Evolutionary conservation across 2,888 invertebrate species (phyloP).

Genomic region (Caprella mutica): DNA sequence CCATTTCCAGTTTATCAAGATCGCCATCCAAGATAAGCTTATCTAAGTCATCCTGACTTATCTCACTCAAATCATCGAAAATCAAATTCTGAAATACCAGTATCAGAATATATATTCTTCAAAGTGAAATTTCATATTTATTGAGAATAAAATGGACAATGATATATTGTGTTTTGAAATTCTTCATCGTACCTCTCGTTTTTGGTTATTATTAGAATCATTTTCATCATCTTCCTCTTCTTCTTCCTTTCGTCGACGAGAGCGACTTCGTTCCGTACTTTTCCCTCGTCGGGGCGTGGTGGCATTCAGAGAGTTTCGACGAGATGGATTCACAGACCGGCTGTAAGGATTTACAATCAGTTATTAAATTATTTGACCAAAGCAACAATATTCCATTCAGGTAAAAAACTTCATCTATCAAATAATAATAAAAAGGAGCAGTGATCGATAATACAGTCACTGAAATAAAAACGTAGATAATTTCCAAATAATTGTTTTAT

Average conservation of each 20-base stretch:
- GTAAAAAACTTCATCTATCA: not conserved
- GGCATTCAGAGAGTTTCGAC: slow-evolving; percentile 9
- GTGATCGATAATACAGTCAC: not conserved
- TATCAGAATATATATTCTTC: no score
- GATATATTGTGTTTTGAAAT: no score
- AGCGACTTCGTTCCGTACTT: not conserved
- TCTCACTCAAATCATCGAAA: slow-evolving; percentile 33
- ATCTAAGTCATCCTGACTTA: slow-evolving; percentile 34
- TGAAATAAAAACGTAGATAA: not conserved
- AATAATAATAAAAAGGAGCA: no score
- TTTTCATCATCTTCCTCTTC: not conserved
- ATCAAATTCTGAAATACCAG: not conserved
- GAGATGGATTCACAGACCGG: slow-evolving; percentile 18
- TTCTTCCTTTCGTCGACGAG: not conserved
- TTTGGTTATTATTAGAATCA: no score
- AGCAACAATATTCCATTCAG: not conserved
- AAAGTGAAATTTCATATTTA: no score
- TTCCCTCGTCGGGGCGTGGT: slow-evolving; percentile 3
- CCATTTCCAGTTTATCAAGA: slow-evolving; percentile 76
- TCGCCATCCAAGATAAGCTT: slow-evolving; percentile 54
- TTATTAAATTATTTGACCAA: not conserved
- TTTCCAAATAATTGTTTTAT: not conserved
- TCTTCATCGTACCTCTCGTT: no score
- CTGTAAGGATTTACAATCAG: not conserved
- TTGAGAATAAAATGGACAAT: no score